Evolutionary conservation across 2,113 vertebrate species (phyloP).

Genomic region (Thomomys bottae): DNA sequence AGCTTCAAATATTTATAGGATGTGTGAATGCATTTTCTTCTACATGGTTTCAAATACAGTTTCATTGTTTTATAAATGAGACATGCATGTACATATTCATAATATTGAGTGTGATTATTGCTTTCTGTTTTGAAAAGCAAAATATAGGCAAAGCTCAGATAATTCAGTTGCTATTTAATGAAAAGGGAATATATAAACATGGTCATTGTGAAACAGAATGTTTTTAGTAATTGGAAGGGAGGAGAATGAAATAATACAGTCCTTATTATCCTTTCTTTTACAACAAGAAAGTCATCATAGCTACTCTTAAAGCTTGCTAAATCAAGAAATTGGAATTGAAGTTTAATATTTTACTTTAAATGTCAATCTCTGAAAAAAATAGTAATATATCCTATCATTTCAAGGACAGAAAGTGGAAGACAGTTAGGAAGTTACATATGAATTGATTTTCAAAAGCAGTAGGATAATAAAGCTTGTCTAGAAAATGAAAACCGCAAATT

Average conservation of each 20-base stretch:
- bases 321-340: neutral
- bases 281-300: neutral
- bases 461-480: neutral
- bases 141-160: neutral
- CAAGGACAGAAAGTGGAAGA: neutral
- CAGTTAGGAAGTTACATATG: neutral
- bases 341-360: neutral
- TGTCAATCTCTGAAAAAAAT: neutral
- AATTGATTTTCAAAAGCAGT: neutral
- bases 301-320: neutral
- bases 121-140: conserved; percentile 27
- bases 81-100: neutral
- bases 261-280: neutral
- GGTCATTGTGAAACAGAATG: neutral
- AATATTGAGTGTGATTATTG: neutral
- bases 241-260: neutral
- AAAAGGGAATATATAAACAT: neutral
- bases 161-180: neutral
- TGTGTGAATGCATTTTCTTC: neutral
- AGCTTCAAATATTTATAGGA: neutral
- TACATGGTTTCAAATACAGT: neutral
- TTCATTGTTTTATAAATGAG: neutral
- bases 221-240: neutral
- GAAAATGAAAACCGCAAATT: neutral
- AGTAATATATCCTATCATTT: neutral